Evolutionary conservation across 1,140 invertebrate genomes (phyloP).

Genomic region (Papilio machaon): DNA sequence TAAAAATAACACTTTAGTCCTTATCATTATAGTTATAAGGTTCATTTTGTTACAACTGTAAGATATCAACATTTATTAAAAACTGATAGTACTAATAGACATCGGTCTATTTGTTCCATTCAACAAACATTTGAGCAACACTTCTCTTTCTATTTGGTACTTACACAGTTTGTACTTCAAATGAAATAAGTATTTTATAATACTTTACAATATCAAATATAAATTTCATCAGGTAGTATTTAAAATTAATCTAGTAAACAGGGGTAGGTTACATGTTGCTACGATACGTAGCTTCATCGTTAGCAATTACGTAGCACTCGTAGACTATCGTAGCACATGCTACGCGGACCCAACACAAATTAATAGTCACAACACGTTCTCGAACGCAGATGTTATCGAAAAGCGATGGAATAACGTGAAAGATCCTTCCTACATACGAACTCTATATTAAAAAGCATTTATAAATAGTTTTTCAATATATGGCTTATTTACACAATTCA

Average conservation of each 20-base stretch:
- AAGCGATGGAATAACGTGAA: not conserved
- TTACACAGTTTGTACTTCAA: not conserved
- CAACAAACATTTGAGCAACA: not conserved
- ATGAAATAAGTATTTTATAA: not conserved
- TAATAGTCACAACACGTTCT: not conserved
- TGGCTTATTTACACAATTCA: no score
- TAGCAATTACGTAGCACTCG: conserved; percentile 9
- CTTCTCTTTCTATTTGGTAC: not conserved
- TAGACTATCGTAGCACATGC: not conserved
- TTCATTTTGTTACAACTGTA: not conserved
- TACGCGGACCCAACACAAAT: not conserved
- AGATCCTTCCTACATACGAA: not conserved
- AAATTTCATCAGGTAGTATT: not conserved
- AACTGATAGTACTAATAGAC: not conserved
- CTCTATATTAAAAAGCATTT: not conserved
- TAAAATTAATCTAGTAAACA: not conserved
- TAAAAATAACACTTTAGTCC: not conserved
- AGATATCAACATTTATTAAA: not conserved
- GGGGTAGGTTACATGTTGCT: not conserved
- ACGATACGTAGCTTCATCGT: not conserved
- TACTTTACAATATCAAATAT: not conserved
- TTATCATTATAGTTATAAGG: not conserved
- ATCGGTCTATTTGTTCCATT: not conserved
- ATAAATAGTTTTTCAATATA: no score
- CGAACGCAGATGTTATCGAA: conserved; percentile 19